phyloP scores from a whole-genome alignment of 1,140 invertebrate species.

The Chlorops oryzae region DNA sequence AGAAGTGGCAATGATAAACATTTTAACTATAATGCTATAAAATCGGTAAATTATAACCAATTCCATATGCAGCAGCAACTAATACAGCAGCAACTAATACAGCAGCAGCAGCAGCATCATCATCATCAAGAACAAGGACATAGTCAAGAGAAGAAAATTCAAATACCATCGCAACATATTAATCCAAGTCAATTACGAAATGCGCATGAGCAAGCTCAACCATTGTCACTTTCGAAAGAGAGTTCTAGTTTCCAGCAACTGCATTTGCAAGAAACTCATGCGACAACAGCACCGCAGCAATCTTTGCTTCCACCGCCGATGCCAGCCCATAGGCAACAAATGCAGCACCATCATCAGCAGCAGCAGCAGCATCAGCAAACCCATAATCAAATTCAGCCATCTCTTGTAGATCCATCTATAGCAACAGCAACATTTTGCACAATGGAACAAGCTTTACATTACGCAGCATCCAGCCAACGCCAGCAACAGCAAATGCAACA shows the following conservation, averaged over 20 bases:
- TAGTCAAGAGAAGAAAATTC: too few species aligned
- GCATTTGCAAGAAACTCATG: constrained; percentile 23
- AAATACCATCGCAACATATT: too few species aligned
- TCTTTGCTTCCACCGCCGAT: constrained; percentile 20
- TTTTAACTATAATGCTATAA: too few species aligned
- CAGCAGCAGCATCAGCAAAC: constrained; percentile 11
- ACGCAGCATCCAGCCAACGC: not conserved
- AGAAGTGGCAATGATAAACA: too few species aligned
- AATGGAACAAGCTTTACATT: constrained; percentile 1
- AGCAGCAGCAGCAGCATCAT: constrained; percentile 15
- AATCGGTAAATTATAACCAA: too few species aligned
- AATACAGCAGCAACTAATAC: constrained; percentile 4
- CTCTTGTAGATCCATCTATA: too few species aligned
- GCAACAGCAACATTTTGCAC: constrained; percentile 26
- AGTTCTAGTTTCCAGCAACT: too few species aligned
- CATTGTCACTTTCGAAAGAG: too few species aligned
- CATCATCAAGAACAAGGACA: constrained; percentile 34
- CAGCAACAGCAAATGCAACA: too few species aligned
- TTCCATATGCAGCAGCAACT: constrained; percentile 19
- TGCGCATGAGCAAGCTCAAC: too few species aligned
- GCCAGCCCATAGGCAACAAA: constrained; percentile 13
- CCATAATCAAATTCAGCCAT: constrained; percentile 14
- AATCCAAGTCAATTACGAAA: too few species aligned
- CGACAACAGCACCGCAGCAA: constrained; percentile 26
- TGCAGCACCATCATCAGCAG: constrained; percentile 18